Evolutionary conservation across 2,113 vertebrate species (phyloP), one percentile per base, ranked within the genome.

Genomic region (Otolemur garnettii): DNA sequence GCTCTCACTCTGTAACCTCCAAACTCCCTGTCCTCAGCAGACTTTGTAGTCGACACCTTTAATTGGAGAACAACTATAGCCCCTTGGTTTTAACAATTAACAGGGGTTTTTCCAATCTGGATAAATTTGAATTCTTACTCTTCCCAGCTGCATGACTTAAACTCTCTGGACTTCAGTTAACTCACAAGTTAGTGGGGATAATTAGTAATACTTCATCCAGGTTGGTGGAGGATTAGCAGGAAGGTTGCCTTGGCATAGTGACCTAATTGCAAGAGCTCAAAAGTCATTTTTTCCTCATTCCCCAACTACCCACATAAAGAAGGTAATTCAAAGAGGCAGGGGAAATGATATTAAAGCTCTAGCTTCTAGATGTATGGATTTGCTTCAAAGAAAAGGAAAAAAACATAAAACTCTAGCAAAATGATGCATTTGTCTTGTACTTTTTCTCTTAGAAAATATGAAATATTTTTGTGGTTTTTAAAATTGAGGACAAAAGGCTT

Each of bases 381-480:
- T 50, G 45, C 45, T 50, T 50, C 2, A 50, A 50, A 50, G 8
- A 50, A 50, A 9, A 50, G 9, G 45, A 50, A 50, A 50, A 50
- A 50, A 45, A 45, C 6, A 45, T 14, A 71, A 57, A 77, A 3
- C 85, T 85, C 30, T 28, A 38, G 12, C 17, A 87, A 91, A 88
- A 53, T 6, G 28, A 15, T 57, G 18, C 59, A 95, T 42, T 50
- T 87, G 12, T 77, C 28, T n/a, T 94, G 55, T 5, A 42, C 2
- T 59, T 83, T 83, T 95, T 85, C 33, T 92, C 10, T 94, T 77
- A 35, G 55, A 96, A 87, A 93, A 95, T 69, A 81, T 11, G 13
- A 92, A 42, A 81, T 80, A 87, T 75, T 74, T 80, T 93, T 75
- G 45, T 74, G 28, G 26, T 72, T 66, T 81, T 74, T 92, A 87